Evolutionary conservation across 2,113 vertebrate species (phyloP), one percentile per base, ranked within the genome.

Genomic region (Meleagris gallopavo): DNA sequence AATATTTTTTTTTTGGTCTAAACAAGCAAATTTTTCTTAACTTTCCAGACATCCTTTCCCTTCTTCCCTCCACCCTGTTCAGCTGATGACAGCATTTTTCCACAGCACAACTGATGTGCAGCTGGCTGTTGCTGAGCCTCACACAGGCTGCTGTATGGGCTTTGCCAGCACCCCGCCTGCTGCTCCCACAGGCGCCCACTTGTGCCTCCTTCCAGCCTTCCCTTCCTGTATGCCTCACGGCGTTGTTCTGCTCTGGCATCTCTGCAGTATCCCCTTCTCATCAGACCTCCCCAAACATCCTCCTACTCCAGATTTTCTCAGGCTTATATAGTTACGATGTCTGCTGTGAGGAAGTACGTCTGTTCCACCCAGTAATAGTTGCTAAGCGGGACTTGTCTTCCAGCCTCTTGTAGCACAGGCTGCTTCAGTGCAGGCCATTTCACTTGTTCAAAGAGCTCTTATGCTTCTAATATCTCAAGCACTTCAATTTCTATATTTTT

Each of bases 281-380:
- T 0, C 36, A 27, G 83, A 60, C 46, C 50, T 80, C 83, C 75
- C 36, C 82, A 80, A 52, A 71, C 43, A 60, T 61, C 27, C 69
- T 93, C 29, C 4, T 24, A 60, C 74, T 92, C 87, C 87, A 94
- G 64, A 45, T 74, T 95, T 83, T 77, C 67, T 92, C 20, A 60
- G 41, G 55, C 78, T 75, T 67, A 65, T 60, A 43, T 36, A 40
- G 71, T 89, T 93, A 32, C 1, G 15, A 22, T 64, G 72, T 93
- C 77, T 95, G 85, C 87, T 83, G 75, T 91, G 74, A 92, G 89
- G 84, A 95, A 96, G 82, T 91, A 11, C 91, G 60, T 87, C 60
- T 95, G 82, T 95, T 94, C 94, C 94, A 77, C 95, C 95, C 83
- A 94, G 96, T 80, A 83, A 89, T 94, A 91, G 91, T 96, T 95